A percentile compares a stretch with the other conserved stretches of the same genome.
Evolutionary conservation across 2,888 invertebrate species (phyloP).

Genomic region (Melanostoma mellinum): DNA sequence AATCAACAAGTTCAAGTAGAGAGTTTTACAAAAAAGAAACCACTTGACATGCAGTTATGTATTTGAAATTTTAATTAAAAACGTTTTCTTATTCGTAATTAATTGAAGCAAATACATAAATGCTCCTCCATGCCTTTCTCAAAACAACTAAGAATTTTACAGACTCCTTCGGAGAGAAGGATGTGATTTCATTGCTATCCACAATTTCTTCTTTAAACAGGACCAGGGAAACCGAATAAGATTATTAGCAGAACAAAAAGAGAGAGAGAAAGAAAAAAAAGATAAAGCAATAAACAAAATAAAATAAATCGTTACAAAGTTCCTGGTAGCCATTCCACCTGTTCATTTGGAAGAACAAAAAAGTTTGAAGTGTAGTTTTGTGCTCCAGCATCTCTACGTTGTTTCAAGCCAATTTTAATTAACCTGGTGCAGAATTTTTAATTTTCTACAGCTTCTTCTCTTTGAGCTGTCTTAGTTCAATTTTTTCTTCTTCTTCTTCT

Average conservation of each 20-base stretch:
- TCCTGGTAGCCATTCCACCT: slow-evolving; percentile 46
- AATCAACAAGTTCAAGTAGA: too few species aligned
- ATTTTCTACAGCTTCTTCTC: slow-evolving; percentile 42
- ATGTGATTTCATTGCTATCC: slow-evolving; percentile 37
- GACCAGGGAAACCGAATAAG: slow-evolving; percentile 34
- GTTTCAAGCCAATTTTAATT: slow-evolving; percentile 58
- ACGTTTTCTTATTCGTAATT: slow-evolving; percentile 37
- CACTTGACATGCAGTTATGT: neutral
- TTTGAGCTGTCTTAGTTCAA: neutral
- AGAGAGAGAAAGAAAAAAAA: slow-evolving; percentile 4
- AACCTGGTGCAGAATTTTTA: slow-evolving; percentile 58
- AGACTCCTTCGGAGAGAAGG: slow-evolving; percentile 22
- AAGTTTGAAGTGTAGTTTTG: slow-evolving; percentile 32
- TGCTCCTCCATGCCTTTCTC: neutral
- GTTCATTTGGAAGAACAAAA: slow-evolving; percentile 28
- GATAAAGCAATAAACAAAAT: slow-evolving; percentile 28
- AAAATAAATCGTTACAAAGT: slow-evolving; percentile 56
- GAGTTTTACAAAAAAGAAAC: too few species aligned
- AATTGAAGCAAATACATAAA: slow-evolving; percentile 23
- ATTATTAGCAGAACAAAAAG: slow-evolving; percentile 35
- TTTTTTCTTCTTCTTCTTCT: slow-evolving; percentile 44
- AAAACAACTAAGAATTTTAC: slow-evolving; percentile 31
- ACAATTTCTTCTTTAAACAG: slow-evolving; percentile 20
- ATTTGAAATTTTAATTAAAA: slow-evolving; percentile 20
- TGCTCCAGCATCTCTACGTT: slow-evolving; percentile 50